These are phyloP conservation scores for Netelia virgata DNA, from an alignment of 2,888 invertebrate species.

Conservation along the genomic window DNA sequence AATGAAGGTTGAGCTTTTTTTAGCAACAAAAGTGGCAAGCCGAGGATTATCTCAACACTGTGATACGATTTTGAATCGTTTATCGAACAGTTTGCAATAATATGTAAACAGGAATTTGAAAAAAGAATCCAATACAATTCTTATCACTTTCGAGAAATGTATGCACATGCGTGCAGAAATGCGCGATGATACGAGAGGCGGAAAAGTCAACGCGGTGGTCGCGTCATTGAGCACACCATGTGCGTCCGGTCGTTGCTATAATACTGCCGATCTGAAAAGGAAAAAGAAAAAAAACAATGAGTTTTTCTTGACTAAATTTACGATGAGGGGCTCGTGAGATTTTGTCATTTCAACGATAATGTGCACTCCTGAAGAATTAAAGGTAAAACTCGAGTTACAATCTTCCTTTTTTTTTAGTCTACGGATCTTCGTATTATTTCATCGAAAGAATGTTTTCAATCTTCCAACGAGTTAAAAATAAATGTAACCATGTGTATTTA, in stretches of 20 bases:
- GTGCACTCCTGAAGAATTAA: slow-evolving; percentile 86
- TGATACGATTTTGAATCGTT: neutral
- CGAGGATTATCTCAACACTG: slow-evolving; percentile 1
- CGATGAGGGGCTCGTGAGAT: slow-evolving; percentile 34
- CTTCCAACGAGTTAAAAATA: slow-evolving; percentile 52
- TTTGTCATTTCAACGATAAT: slow-evolving; percentile 74
- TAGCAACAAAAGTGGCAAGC: neutral
- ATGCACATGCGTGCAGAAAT: slow-evolving; percentile 40
- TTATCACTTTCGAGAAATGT: slow-evolving; percentile 32
- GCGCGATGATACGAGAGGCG: slow-evolving; percentile 12
- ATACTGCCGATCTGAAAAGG: slow-evolving; percentile 36
- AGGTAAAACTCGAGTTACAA: slow-evolving; percentile 81
- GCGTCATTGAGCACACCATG: slow-evolving; percentile 50
- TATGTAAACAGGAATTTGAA: neutral
- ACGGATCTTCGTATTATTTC: neutral
- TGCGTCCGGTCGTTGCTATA: slow-evolving; percentile 45
- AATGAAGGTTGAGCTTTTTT: neutral
- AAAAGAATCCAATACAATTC: slow-evolving; percentile 1
- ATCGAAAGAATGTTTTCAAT: slow-evolving; percentile 37
- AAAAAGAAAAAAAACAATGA: slow-evolving; percentile 15
- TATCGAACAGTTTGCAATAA: neutral
- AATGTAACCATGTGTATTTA: slow-evolving; percentile 48
- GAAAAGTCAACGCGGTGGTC: slow-evolving; percentile 23
- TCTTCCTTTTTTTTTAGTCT: neutral
- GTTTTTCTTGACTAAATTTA: neutral